Evolutionary conservation across 1,140 invertebrate genomes (phyloP).

Genomic region (Oscheius sp.): DNA sequence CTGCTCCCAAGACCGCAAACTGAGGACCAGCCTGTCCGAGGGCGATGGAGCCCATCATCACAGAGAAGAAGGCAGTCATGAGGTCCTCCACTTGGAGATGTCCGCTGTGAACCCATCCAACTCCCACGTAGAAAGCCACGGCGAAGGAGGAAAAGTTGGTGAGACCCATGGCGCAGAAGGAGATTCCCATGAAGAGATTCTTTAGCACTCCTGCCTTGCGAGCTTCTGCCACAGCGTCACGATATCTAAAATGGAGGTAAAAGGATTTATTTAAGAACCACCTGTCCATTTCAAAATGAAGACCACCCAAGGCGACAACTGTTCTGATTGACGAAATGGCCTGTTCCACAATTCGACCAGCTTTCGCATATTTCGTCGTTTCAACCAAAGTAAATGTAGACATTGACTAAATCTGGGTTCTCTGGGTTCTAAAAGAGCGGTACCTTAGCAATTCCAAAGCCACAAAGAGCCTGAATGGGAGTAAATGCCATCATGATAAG

Average conservation of each 20-base stretch:
- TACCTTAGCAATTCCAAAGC: conserved; percentile 46
- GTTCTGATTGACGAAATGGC: conserved; percentile 74
- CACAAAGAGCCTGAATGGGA: conserved; percentile 48
- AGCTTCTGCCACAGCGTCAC: conserved; percentile 18
- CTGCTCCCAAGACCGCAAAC: conserved; percentile 52
- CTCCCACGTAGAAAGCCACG: conserved; percentile 52
- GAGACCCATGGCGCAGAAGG: conserved; percentile 23
- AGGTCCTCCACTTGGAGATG: not conserved
- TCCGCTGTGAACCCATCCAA: conserved; percentile 28
- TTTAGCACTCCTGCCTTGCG: conserved; percentile 21
- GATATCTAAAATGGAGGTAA: conserved; percentile 2
- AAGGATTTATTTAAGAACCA: not conserved
- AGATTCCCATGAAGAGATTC: conserved; percentile 27
- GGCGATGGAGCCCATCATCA: conserved; percentile 54
- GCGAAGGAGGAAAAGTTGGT: conserved; percentile 34
- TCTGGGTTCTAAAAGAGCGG: not conserved
- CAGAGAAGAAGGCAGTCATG: conserved; percentile 46
- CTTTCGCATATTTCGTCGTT: conserved; percentile 74
- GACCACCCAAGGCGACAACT: conserved; percentile 77
- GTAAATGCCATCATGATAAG: conserved; percentile 50
- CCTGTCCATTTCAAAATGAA: conserved; percentile 68
- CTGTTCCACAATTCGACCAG: conserved; percentile 77
- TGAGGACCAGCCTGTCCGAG: conserved; percentile 47
- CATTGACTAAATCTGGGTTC: conserved; percentile 30
- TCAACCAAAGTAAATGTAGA: conserved; percentile 64